Evolutionary conservation across 2,888 invertebrate species (phyloP).

Genomic region (Napeogenes inachia): DNA sequence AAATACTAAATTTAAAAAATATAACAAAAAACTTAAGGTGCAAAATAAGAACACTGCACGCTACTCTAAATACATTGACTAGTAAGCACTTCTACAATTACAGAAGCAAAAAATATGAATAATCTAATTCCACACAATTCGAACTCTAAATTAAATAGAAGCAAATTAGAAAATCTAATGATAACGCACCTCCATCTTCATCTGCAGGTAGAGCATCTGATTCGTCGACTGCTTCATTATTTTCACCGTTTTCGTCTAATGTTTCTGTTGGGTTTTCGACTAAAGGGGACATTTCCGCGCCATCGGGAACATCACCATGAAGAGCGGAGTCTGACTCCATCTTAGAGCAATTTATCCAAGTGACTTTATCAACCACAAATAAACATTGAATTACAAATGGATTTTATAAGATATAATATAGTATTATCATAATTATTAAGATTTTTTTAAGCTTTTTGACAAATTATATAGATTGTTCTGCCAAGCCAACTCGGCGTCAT

Average conservation of each 20-base stretch:
- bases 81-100: not conserved
- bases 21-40: not conserved
- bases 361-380: slow-evolving; percentile 35
- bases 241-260: slow-evolving; percentile 55
- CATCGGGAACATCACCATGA: slow-evolving; percentile 63
- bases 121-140: not conserved
- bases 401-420: slow-evolving; percentile 36
- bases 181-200: slow-evolving; percentile 52
- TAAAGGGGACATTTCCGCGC: slow-evolving; percentile 70
- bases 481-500: slow-evolving; percentile 35
- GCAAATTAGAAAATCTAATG: not conserved
- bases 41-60: not conserved
- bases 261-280: slow-evolving; percentile 60
- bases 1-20: not conserved
- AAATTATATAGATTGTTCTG: slow-evolving; percentile 35
- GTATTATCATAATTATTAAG: slow-evolving; percentile 46
- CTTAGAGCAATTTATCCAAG: slow-evolving; percentile 31
- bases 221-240: slow-evolving; percentile 56
- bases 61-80: not conserved
- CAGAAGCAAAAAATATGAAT: not conserved
- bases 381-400: slow-evolving; percentile 50
- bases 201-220: slow-evolving; percentile 45
- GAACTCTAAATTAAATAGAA: not conserved
- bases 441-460: slow-evolving; percentile 50
- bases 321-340: slow-evolving; percentile 69